These are phyloP conservation scores for Calameuta idolon DNA, from an alignment of 2,888 invertebrate species.

Conservation along the genomic window DNA sequence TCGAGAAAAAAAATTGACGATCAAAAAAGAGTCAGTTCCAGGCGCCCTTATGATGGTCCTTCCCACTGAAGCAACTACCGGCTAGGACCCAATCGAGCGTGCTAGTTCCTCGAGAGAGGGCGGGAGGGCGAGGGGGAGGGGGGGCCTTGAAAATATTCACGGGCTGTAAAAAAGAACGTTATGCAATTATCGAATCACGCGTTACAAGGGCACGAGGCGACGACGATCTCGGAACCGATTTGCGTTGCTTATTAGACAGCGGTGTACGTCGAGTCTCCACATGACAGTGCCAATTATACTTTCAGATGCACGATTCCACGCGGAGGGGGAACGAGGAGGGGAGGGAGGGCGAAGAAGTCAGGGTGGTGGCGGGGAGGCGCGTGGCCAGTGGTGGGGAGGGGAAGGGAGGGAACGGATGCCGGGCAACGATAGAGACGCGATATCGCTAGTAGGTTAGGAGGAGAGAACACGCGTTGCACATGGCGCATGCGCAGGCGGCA, in stretches of 20 bases:
- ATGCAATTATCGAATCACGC: slow-evolving; percentile 34
- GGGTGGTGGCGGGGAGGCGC: no score
- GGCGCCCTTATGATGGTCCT: no score
- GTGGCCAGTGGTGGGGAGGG: no score
- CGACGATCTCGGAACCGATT: slow-evolving; percentile 45
- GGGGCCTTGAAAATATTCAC: neutral
- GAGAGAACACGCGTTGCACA: slow-evolving; percentile 6
- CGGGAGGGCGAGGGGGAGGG: neutral
- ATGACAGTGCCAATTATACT: slow-evolving; percentile 50
- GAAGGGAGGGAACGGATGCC: no score
- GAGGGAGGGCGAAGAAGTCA: no score
- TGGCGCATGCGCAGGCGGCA: no score
- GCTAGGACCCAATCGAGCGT: neutral
- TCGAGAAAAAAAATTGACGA: no score
- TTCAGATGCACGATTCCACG: slow-evolving; percentile 46
- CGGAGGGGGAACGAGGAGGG: slow-evolving; percentile 8
- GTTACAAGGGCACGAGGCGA: slow-evolving; percentile 41
- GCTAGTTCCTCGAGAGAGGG: neutral
- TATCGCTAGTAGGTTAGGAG: slow-evolving; percentile 37
- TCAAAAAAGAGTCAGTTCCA: no score
- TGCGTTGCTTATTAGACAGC: slow-evolving; percentile 58
- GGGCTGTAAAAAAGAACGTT: slow-evolving; percentile 14
- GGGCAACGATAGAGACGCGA: neutral
- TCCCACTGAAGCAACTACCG: no score
- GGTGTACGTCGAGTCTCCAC: slow-evolving; percentile 46